Evolutionary conservation across 2,113 vertebrate species (phyloP), one percentile per base, ranked within the genome.

Genomic region (Neopipo cinnamomea): DNA sequence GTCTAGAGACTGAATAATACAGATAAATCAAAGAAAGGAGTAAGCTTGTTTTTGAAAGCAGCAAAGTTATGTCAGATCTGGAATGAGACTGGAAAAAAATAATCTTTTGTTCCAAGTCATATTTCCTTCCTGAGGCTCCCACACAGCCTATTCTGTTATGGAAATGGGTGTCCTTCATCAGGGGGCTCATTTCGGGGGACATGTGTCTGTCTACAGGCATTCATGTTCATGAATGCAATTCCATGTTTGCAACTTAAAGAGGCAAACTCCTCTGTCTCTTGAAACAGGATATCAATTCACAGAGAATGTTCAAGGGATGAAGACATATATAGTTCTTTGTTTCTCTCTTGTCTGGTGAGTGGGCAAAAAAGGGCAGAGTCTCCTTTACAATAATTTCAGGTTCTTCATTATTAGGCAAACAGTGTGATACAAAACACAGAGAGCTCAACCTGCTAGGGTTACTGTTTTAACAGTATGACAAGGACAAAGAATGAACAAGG

Each of bases 21-120:
- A 78, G 66, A 91, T 56, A 92, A 92, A 94, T 73, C 79, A 88
- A 89, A 92, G 39, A 81, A 84, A 89, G 44, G 6, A 75, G 27
- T 61, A 89, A 39, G 47, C 10, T 17, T 86, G 27, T 3, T 73
- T 95, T 74, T 47, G 47, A 86, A 91, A 84, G 82, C 3, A 7
- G 31, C 46, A 37, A 52, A 76, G 30, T 89, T 55, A 50, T 55
- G 33, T 74, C 47, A 86, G 59, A 81, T 42, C 47, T 73, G 71
- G 94, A 91, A 74, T n/a, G 47, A 86, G 33, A 55, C 30, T 33
- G 20, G 11, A 15, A 47, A 67, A 82, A 88, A 77, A 52, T 17
- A 28, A 24, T 41, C 41, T 27, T 81, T 83, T 83, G 44, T 73
- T 90, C 50, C 41, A 78, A 87, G 50, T 31, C n/a, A 16, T 44